A percentile compares a stretch with the other conserved stretches of the same genome.
These are phyloP conservation scores for Sebastes vulpes DNA, from an alignment of 2,797 vertebrate genomes.

Conservation along the genomic window DNA sequence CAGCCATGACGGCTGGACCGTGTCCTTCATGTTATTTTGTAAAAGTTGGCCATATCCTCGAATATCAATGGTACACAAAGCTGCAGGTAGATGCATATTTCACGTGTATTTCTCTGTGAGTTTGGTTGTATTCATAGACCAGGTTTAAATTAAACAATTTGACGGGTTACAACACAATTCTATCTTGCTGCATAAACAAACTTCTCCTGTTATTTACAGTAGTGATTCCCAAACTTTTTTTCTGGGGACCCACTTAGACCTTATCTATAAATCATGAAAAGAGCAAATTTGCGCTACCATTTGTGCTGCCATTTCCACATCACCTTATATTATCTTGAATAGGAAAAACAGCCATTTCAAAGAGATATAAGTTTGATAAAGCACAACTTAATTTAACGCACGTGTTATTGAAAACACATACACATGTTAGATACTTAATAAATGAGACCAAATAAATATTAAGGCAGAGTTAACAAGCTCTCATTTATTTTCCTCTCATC, in stretches of 20 bases:
- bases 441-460: background rate
- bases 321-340: too few species aligned
- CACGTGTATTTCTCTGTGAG: background rate
- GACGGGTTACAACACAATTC: background rate
- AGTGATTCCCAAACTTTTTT: too few species aligned
- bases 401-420: too few species aligned
- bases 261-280: too few species aligned
- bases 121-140: background rate
- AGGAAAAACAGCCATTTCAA: too few species aligned
- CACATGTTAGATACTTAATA: too few species aligned
- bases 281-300: too few species aligned
- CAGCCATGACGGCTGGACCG: constrained; percentile 60
- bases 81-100: background rate
- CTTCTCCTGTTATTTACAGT: background rate
- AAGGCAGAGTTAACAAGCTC: background rate
- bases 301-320: too few species aligned
- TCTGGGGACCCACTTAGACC: too few species aligned
- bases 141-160: background rate
- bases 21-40: constrained; percentile 62
- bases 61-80: background rate
- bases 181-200: background rate
- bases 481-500: background rate
- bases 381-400: too few species aligned
- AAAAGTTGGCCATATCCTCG: constrained; percentile 1
- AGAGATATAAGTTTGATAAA: too few species aligned